Percentiles rank a stretch among this genome's conserved stretches.
Conservation (phyloP, 2,888 invertebrate genomes). For the Tetranychus piercei region DNA sequence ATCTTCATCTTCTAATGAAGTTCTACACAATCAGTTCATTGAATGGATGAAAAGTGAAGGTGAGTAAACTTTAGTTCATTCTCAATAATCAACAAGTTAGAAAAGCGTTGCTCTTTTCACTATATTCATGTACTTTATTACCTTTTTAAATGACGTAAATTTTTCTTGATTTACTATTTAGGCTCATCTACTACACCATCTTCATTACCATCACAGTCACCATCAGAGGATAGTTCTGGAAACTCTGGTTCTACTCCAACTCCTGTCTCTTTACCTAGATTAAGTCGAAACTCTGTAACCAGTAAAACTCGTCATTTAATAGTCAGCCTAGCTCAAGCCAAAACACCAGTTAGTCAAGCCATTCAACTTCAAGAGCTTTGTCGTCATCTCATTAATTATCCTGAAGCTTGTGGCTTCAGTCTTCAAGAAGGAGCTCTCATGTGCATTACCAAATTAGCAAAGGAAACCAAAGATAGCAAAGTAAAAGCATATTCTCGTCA, state of each 20-base stretch:
- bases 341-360: slow-evolving; percentile 37
- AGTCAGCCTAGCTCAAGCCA: slow-evolving; percentile 11
- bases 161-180: background rate
- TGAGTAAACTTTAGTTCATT: background rate
- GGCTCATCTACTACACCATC: background rate
- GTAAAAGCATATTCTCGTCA: slow-evolving; percentile 4
- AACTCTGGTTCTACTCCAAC: background rate
- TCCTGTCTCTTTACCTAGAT: background rate
- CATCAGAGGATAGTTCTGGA: background rate
- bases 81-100: background rate
- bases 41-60: slow-evolving; percentile 10
- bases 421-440: slow-evolving; percentile 53
- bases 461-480: slow-evolving; percentile 29
- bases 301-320: background rate
- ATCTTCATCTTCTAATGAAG: background rate
- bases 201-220: background rate
- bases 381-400: slow-evolving; percentile 51
- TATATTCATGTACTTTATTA: background rate
- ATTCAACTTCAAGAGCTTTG: slow-evolving; percentile 50
- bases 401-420: slow-evolving; percentile 51
- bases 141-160: background rate
- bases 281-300: background rate
- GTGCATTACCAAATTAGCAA: slow-evolving; percentile 42
- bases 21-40: background rate
- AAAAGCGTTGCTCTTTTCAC: background rate